Base-by-base conservation (phyloP, 2,888 invertebrate species). In the Gasteruption jaculator region DNA sequence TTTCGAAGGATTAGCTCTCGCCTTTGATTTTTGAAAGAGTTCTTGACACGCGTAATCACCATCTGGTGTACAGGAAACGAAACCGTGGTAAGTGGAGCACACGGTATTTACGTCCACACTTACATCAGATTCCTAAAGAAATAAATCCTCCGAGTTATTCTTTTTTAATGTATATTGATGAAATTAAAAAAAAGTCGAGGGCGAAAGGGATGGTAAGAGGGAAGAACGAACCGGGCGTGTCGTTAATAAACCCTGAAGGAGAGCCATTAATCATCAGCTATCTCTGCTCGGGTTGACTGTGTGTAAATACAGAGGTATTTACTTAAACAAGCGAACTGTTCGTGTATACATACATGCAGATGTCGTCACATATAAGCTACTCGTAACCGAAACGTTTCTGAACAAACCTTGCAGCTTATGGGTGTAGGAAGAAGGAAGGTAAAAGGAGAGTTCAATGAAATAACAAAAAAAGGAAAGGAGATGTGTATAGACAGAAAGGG, bases 171-270 rank as follows among this genome's bases (percentile, higher is more conserved):
- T 18, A 32, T 19, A 11, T 31, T 14, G 20, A 19, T 7, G 12
- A 31, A 11, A 19, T 31, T 12, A 11, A 12, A 36, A 36, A 36
- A 34, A 20, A 14, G 27, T 20, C 10, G 34, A 24, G 25, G 21
- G 7, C 27, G 14, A 24, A 41, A 26, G 20, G 33, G 25, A 44
- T 41, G 48, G 26, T 43, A 50, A 49, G 50, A 48, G 42, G 48
- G 41, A 43, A 35, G 47, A 42, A 44, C 45, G 41, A 37, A 40
- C 46, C 38, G 45, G 49, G 48, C 44, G 43, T 41, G 49, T 60
- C 61, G 61, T 63, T 63, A 60, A 63, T 63, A 63, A 63, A 63
- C 56, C 53, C 44, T 46, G 61, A 63, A 59, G 63, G 52, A 60
- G 56, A 42, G 45, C 44, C 56, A 61, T 63, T 63, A 63, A 63